These are phyloP conservation scores for Ennomos quercinarius DNA, from an alignment of 2,888 invertebrate genomes.

Conservation along the genomic window DNA sequence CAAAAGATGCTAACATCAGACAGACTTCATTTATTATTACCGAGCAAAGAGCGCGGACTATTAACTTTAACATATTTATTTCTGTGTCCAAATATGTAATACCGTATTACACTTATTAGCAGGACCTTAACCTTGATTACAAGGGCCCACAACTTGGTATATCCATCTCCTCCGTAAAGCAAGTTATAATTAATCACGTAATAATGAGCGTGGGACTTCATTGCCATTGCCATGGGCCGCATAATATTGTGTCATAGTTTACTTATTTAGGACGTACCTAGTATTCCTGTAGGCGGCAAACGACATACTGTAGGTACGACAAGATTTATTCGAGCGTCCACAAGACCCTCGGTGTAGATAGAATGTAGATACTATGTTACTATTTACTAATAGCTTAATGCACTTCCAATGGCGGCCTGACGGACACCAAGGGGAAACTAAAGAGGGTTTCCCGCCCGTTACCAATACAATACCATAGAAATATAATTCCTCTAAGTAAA, in stretches of 20 bases:
- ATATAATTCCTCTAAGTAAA: too few relatives aligned
- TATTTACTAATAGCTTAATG: slow-evolving; percentile 78
- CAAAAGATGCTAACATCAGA: slow-evolving; percentile 3
- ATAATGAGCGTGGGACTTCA: slow-evolving; percentile 54
- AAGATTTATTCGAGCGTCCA: slow-evolving; percentile 28
- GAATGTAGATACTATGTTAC: slow-evolving; percentile 52
- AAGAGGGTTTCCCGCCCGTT: slow-evolving; percentile 30
- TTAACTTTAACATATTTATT: slow-evolving; percentile 3
- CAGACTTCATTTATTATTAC: too few relatives aligned
- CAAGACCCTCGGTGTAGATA: slow-evolving; percentile 36
- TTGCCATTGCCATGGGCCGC: slow-evolving; percentile 48
- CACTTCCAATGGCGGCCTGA: slow-evolving; percentile 64
- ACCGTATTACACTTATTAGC: slow-evolving; percentile 1
- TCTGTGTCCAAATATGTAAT: slow-evolving; percentile 14
- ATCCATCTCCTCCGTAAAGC: slow-evolving; percentile 47
- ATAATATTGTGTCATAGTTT: slow-evolving; percentile 33
- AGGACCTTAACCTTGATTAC: slow-evolving; percentile 50
- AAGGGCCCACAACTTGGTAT: slow-evolving; percentile 28
- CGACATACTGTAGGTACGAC: slow-evolving; percentile 4
- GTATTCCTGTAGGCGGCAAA: slow-evolving; percentile 25
- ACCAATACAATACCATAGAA: background rate
- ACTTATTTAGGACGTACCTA: slow-evolving; percentile 12
- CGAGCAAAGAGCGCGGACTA: background rate
- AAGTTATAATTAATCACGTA: slow-evolving; percentile 51
- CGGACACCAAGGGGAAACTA: slow-evolving; percentile 55